Percentiles rank a stretch among this genome's conserved stretches.
phyloP scores from a whole-genome alignment of 2,888 invertebrate species.

The Glyphotaelius pellucidus region DNA sequence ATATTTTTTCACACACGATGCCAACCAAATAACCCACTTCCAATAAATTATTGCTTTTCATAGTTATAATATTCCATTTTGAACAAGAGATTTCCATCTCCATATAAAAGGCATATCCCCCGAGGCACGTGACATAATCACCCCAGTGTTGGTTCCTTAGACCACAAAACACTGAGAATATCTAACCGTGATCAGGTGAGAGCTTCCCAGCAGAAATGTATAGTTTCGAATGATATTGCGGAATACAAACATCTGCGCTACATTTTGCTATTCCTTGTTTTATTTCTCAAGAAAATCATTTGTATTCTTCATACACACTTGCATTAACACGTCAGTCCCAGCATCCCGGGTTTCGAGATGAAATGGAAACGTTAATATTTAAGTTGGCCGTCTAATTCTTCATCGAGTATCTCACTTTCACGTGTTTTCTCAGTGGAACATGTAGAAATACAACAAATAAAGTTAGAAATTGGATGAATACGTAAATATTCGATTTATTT shows the following conservation, averaged over 20 bases:
- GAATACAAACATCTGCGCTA: conserved; percentile 37
- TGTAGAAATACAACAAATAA: neutral
- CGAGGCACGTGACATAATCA: neutral
- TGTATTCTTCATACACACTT: conserved; percentile 44
- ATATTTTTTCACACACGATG: neutral
- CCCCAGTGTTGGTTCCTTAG: neutral
- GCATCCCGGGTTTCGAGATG: neutral
- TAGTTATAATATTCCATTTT: neutral
- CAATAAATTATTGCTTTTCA: neutral
- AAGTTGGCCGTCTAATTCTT: conserved; percentile 15
- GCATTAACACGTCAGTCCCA: conserved; percentile 47
- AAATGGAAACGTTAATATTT: conserved; percentile 43
- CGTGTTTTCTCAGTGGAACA: neutral
- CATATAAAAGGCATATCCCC: neutral
- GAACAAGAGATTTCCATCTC: neutral
- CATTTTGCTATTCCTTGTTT: conserved; percentile 25
- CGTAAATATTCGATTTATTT: neutral
- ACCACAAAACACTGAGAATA: neutral
- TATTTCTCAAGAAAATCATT: conserved; percentile 41
- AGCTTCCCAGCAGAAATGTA: conserved; percentile 12
- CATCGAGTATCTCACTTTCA: neutral
- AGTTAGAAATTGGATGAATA: neutral
- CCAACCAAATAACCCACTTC: neutral
- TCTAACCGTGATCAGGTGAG: conserved; percentile 5
- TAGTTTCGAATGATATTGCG: conserved; percentile 25